These are phyloP conservation scores for Struthio camelus DNA, from an alignment of 2,113 vertebrate genomes.

Conservation along the genomic window DNA sequence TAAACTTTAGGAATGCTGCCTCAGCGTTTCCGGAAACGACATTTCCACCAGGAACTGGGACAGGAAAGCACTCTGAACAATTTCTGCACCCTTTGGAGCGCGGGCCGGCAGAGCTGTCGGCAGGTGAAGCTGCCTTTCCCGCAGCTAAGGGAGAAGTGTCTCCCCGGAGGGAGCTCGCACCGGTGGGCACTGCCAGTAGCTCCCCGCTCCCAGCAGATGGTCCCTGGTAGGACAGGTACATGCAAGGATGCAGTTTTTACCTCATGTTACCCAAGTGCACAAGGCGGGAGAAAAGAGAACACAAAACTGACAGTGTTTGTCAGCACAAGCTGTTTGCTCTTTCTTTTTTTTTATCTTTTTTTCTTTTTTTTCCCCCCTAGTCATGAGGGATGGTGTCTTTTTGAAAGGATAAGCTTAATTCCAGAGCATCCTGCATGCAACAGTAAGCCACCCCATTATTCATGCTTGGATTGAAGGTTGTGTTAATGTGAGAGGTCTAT, in stretches of 20 bases:
- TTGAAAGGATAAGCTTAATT: background rate
- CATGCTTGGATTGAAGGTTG: conserved; percentile 1
- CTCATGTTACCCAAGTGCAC: conserved; percentile 40
- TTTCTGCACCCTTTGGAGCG: conserved; percentile 39
- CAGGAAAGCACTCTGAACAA: conserved; percentile 39
- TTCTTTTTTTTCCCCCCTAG: background rate
- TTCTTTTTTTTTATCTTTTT: background rate
- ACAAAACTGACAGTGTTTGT: conserved; percentile 37
- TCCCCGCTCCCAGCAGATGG: conserved; percentile 38
- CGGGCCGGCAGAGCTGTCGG: conserved; percentile 63
- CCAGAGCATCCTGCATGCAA: background rate
- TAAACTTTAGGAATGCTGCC: conserved; percentile 24
- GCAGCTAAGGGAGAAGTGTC: background rate
- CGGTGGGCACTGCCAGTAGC: conserved; percentile 38
- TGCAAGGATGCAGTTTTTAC: conserved; percentile 24
- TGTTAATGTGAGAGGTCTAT: conserved; percentile 35
- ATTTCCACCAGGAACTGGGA: conserved; percentile 51
- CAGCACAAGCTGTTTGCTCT: conserved; percentile 46
- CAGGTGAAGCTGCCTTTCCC: conserved; percentile 72
- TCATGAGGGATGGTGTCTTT: background rate
- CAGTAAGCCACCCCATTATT: background rate
- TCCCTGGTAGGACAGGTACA: conserved; percentile 64
- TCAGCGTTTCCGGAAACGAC: conserved; percentile 39
- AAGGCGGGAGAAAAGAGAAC: conserved; percentile 29
- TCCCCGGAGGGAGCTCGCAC: conserved; percentile 44